Evolutionary conservation across 2,113 vertebrate genomes (phyloP), one percentile per base, ranked within the genome.

Genomic region (Pangasianodon gigas): DNA sequence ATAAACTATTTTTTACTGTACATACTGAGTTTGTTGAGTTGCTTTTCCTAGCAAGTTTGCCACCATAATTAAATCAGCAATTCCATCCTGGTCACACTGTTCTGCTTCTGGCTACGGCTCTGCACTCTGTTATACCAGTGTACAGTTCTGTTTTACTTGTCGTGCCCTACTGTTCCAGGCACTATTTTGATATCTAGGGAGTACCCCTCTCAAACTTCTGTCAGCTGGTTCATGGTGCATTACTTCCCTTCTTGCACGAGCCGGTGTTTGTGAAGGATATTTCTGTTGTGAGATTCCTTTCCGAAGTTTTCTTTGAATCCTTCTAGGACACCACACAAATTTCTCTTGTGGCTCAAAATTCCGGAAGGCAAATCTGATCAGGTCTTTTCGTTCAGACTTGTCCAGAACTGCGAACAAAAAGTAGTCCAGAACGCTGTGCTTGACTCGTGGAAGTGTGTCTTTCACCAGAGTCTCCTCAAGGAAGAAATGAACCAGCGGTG

Each of bases 401-500:
- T 95, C 92, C 26, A 96, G 95, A 71, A 99, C 94, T 0, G 97
- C 94, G 58, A 98, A 99, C 69, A 99, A 24, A 74, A 99, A 99
- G 95, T 99, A 99, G 95, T 97, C 97, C 90, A 99, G 96, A 79
- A 95, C 95, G 26, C 98, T 99, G 79, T 94, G 96, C 88, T 95
- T 96, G 69, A 99, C 95, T 0, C 86, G 92, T 0, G 93, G 94
- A 69, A 99, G 95, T 0, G 92, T 29, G 5, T 60, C 2, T 0
- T 86, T 0, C 3, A 96, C 88, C 0, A 99, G 95, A 1, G 97
- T 98, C 94, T 98, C 96, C 37, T 93, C 69, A 56, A 99, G 95
- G 94, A 99, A 99, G 96, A 99, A 99, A 58, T 11, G 95, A 0
- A 97, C 97, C 94, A 99, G 95, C 0, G 97, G 97, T 2, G 93